Conservation (phyloP, 2,888 invertebrate species). For the Pterostichus niger region DNA sequence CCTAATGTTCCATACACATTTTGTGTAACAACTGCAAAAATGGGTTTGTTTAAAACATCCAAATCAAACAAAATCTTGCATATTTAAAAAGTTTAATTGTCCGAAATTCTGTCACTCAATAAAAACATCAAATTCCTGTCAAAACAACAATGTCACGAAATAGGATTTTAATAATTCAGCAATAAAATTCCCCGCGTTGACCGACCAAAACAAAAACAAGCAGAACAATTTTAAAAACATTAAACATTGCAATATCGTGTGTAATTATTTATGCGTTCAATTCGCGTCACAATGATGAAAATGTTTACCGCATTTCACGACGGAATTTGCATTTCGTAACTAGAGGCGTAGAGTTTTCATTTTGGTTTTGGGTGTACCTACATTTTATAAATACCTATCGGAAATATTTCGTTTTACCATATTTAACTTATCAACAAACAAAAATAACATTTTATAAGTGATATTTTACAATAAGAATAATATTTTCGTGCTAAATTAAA, state of each 20-base stretch:
- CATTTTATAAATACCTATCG: too few species aligned
- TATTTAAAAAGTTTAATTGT: slow-evolving; percentile 15
- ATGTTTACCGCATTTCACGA: slow-evolving; percentile 25
- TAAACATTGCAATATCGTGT: slow-evolving; percentile 10
- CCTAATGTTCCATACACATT: background rate
- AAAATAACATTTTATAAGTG: too few species aligned
- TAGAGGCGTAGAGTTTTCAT: too few species aligned
- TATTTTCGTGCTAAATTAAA: too few species aligned
- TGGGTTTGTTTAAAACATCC: background rate
- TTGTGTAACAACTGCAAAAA: background rate
- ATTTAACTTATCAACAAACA: too few species aligned
- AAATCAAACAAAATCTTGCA: slow-evolving; percentile 4
- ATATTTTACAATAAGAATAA: too few species aligned
- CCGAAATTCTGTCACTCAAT: background rate
- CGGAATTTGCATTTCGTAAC: slow-evolving; percentile 34
- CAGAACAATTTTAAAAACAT: slow-evolving; percentile 24
- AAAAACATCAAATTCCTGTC: background rate
- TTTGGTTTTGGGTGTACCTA: too few species aligned
- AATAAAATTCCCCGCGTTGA: background rate
- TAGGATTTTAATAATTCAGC: slow-evolving; percentile 18
- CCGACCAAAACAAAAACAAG: background rate
- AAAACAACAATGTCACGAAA: background rate
- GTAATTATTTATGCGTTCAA: slow-evolving; percentile 52
- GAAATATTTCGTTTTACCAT: too few species aligned
- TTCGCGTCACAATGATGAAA: slow-evolving; percentile 32